These are phyloP conservation scores for Ferrisia virgata DNA, from an alignment of 2,888 invertebrate species.

Conservation along the genomic window DNA sequence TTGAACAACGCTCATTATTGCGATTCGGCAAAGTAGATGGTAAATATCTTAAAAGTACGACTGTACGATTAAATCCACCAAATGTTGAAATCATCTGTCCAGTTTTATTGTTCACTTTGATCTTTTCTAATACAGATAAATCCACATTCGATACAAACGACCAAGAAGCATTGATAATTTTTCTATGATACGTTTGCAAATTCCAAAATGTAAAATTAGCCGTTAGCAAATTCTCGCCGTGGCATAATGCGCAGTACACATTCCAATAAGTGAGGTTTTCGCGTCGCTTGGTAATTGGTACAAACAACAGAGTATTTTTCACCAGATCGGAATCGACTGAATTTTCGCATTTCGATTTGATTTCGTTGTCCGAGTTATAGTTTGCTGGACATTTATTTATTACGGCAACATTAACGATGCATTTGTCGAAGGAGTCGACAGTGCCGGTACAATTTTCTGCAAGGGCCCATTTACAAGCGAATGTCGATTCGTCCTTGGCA, in stretches of 20 bases:
- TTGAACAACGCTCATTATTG: background rate
- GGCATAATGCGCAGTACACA: background rate
- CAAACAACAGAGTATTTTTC: background rate
- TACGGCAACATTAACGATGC: background rate
- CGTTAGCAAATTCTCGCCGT: background rate
- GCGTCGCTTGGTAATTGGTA: background rate
- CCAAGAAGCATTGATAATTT: background rate
- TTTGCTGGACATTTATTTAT: background rate
- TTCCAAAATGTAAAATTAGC: background rate
- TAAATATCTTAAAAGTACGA: background rate
- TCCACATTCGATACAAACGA: background rate
- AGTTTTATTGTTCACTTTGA: background rate
- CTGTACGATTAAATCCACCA: background rate
- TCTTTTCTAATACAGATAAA: background rate
- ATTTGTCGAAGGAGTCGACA: too few species aligned
- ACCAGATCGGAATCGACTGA: background rate
- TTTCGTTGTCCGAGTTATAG: background rate
- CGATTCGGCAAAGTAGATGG: background rate
- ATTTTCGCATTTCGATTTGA: background rate
- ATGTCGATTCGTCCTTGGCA: too few species aligned
- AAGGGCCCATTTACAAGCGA: background rate
- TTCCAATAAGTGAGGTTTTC: background rate
- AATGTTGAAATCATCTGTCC: background rate
- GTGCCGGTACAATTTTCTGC: background rate
- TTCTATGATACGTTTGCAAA: background rate